Evolutionary conservation across 2,888 invertebrate species (phyloP), one percentile per base, ranked within the genome.

Genomic region (Trichacis sp.): DNA sequence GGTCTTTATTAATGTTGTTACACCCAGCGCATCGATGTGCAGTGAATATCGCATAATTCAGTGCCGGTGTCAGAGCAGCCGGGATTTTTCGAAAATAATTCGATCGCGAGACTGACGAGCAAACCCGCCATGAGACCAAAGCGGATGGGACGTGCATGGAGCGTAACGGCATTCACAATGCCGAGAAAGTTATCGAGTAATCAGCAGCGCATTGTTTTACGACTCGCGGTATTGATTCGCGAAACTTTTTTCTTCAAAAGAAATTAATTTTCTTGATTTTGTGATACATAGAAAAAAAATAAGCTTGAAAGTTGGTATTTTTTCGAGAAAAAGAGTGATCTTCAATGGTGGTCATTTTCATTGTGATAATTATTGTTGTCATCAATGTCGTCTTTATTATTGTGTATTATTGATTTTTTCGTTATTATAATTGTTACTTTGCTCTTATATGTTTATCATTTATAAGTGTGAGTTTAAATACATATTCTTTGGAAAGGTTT

Each of bases 151-250:
- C 62, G 64, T 52, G 64, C 52, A 69, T 54, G 56, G 38, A 59
- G 59, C 49, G 61, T 60, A 74, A 72, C 77, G 74, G 75, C 63
- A 78, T 78, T 75, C 73, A 71, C 69, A 73, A 73, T 73, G 58
- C 48, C 48, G 51, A 59, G 73, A 71, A 77, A 80, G 80, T 79
- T 79, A 79, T 78, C 77, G 79, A 78, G 82, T 82, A 83, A 83
- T 83, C 82, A 83, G 81, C 78, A 77, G 74, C 72, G 81, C 76
- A 83, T 83, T 83, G 83, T 82, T 83, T 83, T 78, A 80, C 80
- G 78, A 77, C 73, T 79, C 80, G 80, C 71, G 76, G 80, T 79
- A 80, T 81, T 77, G 77, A 77, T 80, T 78, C 75, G 73, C 78
- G 76, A 80, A 64, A 59, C 24, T 24, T 5, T 24, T 24, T 5